phyloP scores from a whole-genome alignment of 2,113 vertebrate species.

The Gymnocephalus cernua region DNA sequence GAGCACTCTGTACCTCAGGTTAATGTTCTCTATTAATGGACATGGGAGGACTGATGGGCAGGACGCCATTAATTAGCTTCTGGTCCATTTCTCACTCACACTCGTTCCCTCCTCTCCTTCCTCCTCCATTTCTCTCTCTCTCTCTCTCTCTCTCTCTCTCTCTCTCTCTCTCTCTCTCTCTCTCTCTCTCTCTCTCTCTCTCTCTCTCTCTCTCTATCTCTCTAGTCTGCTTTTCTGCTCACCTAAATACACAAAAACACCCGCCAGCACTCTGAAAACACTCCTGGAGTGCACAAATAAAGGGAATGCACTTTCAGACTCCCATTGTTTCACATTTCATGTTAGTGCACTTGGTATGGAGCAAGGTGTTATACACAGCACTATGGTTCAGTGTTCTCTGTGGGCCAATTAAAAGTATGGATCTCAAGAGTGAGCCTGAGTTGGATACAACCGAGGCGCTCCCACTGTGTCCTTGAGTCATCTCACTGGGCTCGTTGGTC shows the following conservation, averaged over 20 bases:
- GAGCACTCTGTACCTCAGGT: slow-evolving; percentile 86
- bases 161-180: slow-evolving; percentile 17
- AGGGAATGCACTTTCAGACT: slow-evolving; percentile 46
- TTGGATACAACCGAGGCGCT: slow-evolving; percentile 39
- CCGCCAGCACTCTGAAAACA: slow-evolving; percentile 37
- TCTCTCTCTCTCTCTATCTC: slow-evolving; percentile 33
- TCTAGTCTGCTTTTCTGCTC: slow-evolving; percentile 44
- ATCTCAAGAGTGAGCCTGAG: slow-evolving; percentile 71
- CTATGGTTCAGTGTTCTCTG: slow-evolving; percentile 58
- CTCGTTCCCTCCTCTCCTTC: slow-evolving; percentile 66
- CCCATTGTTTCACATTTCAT: slow-evolving; percentile 46
- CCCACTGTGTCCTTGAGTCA: slow-evolving; percentile 43
- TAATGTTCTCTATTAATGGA: slow-evolving; percentile 89
- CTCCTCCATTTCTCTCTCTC: slow-evolving; percentile 23
- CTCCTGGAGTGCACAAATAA: slow-evolving; percentile 43
- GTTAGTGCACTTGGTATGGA: slow-evolving; percentile 45
- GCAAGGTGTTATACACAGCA: slow-evolving; percentile 25
- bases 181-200: slow-evolving; percentile 34
- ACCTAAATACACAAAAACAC: slow-evolving; percentile 65
- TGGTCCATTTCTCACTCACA: slow-evolving; percentile 82
- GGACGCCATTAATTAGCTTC: slow-evolving; percentile 84
- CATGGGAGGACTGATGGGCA: slow-evolving; percentile 78
- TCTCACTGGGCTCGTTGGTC: slow-evolving; percentile 44
- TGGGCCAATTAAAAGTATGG: slow-evolving; percentile 74
- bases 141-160: slow-evolving; percentile 32